Evolutionary conservation across 2,797 vertebrate species (phyloP), one percentile per base, ranked within the genome.

Genomic region (Sebastes kiyomatsui): DNA sequence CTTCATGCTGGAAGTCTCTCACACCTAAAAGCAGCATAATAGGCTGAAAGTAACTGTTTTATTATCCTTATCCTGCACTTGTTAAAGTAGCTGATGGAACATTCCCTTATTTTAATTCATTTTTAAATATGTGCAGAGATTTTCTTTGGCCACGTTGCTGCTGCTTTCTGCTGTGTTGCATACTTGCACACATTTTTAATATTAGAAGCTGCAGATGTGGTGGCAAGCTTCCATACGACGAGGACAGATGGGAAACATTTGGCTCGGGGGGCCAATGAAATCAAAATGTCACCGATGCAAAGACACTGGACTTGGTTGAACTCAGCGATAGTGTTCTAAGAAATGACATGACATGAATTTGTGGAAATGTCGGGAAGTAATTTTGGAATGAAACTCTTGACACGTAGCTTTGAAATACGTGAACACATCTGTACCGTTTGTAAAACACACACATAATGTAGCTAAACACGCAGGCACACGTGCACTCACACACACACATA

Each of bases 301-400:
- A 9, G 49, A 27, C 78, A 25, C 32, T 25, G 38, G 10, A 18
- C 23, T 32, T 18, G n/a, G 16, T 30, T 60, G 58, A 60, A 60
- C 25, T 59, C 1, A 30, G 33, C 14, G 1, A 49, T 2, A 3
- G 16, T 35, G 54, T 42, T 30, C 1, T 18, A 32, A 16, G 18
- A 75, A 55, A 4, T 14, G 2, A n/a, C 10, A 2, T 74, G 8
- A 25, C 30, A 1, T 16, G 18, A 30, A 54, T 55, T 46, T 30
- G 10, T 62, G 20, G 18, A 23, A 52, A 69, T 28, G 16, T 67
- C n/a, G 3, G 10, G 52, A 5, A 14, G 25, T 30, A 6, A 18
- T 80, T 79, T 75, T 82, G 33, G 28, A 84, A 80, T 67, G 6
- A 82, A 83, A 73, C 68, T 80, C 65, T 38, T 75, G 46, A 30